These are phyloP conservation scores for Macrosiphum euphorbiae DNA, from an alignment of 2,888 invertebrate genomes.

Conservation along the genomic window DNA sequence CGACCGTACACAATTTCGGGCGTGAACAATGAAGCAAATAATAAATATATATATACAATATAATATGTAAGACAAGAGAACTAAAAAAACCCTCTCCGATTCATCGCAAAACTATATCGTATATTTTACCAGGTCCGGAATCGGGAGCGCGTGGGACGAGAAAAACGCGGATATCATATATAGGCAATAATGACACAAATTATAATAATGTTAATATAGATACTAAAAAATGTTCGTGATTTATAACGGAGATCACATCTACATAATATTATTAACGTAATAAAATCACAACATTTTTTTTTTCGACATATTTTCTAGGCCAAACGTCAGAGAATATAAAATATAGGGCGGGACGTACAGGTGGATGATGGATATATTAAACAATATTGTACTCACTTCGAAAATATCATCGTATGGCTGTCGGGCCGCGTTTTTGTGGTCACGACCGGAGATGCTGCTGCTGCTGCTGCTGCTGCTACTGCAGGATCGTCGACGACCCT, in stretches of 20 bases:
- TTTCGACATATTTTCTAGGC: background rate
- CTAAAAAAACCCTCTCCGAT: background rate
- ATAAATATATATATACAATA: background rate
- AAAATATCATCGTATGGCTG: constrained; percentile 53
- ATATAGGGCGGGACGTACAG: background rate
- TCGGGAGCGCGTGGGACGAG: background rate
- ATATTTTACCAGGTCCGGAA: background rate
- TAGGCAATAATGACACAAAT: background rate
- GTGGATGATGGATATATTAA: background rate
- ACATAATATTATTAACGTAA: background rate
- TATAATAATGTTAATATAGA: background rate
- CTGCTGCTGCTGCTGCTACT: background rate
- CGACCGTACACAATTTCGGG: constrained; percentile 48
- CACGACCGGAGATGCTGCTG: background rate
- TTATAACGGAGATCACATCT: background rate
- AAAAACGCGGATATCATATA: background rate
- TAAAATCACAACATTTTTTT: background rate
- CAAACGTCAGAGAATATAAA: background rate
- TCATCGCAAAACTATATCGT: background rate
- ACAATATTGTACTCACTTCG: constrained; percentile 39
- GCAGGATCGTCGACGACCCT: constrained; percentile 1
- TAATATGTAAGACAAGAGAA: background rate
- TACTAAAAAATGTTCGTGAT: background rate
- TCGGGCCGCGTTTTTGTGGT: background rate
- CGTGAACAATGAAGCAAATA: constrained; percentile 26